These are phyloP conservation scores for Oncorhynchus keta DNA, from an alignment of 2,113 vertebrate genomes.

Conservation along the genomic window DNA sequence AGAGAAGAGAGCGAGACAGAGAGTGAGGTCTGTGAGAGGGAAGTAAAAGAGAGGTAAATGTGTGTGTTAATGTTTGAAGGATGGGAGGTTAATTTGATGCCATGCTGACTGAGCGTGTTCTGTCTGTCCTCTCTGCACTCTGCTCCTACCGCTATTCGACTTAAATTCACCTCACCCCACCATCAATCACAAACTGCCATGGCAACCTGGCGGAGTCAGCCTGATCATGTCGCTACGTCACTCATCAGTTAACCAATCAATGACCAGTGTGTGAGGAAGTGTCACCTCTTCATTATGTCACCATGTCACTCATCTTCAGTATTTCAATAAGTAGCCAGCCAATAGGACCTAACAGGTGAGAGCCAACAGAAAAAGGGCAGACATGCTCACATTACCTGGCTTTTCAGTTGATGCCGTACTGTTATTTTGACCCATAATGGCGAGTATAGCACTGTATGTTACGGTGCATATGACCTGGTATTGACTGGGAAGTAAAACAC, in stretches of 20 bases:
- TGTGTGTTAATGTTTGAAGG: constrained; percentile 37
- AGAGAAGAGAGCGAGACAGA: background rate
- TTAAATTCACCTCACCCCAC: constrained; percentile 35
- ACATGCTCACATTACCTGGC: no score
- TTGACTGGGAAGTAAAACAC: no score
- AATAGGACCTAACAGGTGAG: no score
- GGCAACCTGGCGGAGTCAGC: constrained; percentile 26
- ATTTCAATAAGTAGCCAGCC: no score
- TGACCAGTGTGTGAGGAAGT: constrained; percentile 26
- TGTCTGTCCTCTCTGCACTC: background rate
- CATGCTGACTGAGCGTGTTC: constrained; percentile 59
- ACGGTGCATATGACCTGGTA: no score
- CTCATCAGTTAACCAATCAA: constrained; percentile 46
- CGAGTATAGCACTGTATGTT: no score
- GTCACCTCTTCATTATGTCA: no score
- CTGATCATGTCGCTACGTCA: constrained; percentile 25
- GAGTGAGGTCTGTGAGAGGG: no score
- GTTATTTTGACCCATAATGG: no score
- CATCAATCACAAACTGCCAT: constrained; percentile 32
- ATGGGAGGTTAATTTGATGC: constrained; percentile 54
- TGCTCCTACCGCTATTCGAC: constrained; percentile 11
- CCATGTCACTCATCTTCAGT: no score
- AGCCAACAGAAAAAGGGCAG: no score
- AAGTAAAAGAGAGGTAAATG: background rate
- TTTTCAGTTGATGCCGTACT: no score